Conservation (phyloP, 2,888 invertebrate species). For the Drosophila vallismaia region DNA sequence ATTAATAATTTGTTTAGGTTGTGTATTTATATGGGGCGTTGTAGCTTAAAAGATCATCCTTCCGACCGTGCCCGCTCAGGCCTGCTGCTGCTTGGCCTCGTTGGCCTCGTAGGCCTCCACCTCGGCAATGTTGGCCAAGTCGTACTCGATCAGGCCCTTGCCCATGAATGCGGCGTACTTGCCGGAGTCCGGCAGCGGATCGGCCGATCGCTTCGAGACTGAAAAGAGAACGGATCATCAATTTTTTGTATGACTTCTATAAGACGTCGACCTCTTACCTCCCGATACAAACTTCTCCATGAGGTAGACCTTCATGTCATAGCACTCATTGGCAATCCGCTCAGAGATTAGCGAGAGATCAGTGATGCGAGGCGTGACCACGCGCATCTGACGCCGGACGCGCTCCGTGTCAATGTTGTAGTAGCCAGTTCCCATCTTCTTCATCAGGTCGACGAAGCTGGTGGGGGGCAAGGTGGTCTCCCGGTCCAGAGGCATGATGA, state of each 20-base stretch:
- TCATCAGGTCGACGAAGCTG: slow-evolving; percentile 90
- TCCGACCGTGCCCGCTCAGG: slow-evolving; percentile 35
- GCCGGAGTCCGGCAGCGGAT: slow-evolving; percentile 83
- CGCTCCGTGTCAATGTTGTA: slow-evolving; percentile 92
- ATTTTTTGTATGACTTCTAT: not conserved
- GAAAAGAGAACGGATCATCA: slow-evolving; percentile 7
- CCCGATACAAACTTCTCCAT: slow-evolving; percentile 88
- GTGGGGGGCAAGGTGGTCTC: slow-evolving; percentile 90
- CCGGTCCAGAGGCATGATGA: slow-evolving; percentile 94
- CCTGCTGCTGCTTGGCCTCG: slow-evolving; percentile 47
- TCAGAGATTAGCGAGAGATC: slow-evolving; percentile 87
- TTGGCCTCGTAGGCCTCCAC: slow-evolving; percentile 84
- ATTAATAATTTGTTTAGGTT: slow-evolving; percentile 39
- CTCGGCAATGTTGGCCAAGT: slow-evolving; percentile 89
- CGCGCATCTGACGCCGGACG: slow-evolving; percentile 90
- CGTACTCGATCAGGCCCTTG: slow-evolving; percentile 89
- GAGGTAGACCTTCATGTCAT: slow-evolving; percentile 88
- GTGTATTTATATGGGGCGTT: slow-evolving; percentile 33
- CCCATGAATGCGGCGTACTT: slow-evolving; percentile 92
- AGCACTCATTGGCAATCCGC: slow-evolving; percentile 90
- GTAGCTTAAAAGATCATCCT: slow-evolving; percentile 43
- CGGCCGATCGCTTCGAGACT: slow-evolving; percentile 87
- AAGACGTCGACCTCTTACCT: slow-evolving; percentile 85
- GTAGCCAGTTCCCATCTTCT: slow-evolving; percentile 91
- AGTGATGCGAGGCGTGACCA: slow-evolving; percentile 88